Base-by-base conservation (phyloP, 2,888 invertebrate species). In the Mimachlamys varia region DNA sequence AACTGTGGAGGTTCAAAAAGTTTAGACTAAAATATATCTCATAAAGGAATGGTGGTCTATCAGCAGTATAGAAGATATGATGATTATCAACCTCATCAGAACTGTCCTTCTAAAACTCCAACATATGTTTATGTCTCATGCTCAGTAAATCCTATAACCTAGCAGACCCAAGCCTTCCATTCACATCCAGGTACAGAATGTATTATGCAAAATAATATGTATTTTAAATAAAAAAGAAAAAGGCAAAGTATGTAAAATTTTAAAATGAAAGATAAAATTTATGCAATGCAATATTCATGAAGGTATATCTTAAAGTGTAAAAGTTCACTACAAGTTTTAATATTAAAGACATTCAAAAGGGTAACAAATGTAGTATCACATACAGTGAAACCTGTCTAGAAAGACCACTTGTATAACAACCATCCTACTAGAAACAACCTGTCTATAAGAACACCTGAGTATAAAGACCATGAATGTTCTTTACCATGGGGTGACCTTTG, bases 241-340 rank as follows among this genome's bases (percentile, higher is more conserved):
- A 76, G 33, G 53, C 53, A 76, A 33, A 76, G 27, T 22, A 76
- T 76, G 33, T 7, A 76, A 76, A 7, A 4, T 33, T 76, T 27
- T 33, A 33, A 76, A 76, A 13, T 13, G 33, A 27, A 33, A 22
- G 76, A 33, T 27, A 76, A 76, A 76, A 12, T 33, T 2, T 58
- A 58, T 58, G 58, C 58, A 58, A 58, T 58, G 58, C 58, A 58
- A 58, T 58, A 58, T 58, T 58, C 58, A 58, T 58, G 7, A 58
- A 7, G n/a, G 58, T 58, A n/a, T 58, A 19, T 58, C 7, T 58
- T n/a, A 2, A 58, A 22, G 58, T 19, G 10, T 58, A 58, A 58
- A 58, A 58, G 58, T 58, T 58, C 13, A 58, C 58, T 58, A 58
- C 0, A 58, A 58, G 58, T 58, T 58, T 58, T 19, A 58, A n/a